These are phyloP conservation scores for Gryon sp. DNA, from an alignment of 1,140 invertebrate species.

Conservation along the genomic window DNA sequence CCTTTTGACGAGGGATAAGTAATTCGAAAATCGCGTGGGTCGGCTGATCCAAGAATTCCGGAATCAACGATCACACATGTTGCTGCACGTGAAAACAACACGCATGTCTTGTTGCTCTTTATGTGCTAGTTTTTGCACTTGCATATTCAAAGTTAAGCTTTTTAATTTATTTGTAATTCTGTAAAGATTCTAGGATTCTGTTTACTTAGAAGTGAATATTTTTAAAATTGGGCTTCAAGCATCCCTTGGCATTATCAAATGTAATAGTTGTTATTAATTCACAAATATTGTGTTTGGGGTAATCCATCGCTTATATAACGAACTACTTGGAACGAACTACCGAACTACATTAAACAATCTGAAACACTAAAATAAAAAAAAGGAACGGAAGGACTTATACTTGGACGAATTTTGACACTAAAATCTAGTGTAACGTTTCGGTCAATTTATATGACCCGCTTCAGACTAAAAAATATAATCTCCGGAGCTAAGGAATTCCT, in stretches of 20 bases:
- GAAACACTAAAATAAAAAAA: too few relatives aligned
- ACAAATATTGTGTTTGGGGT: slow-evolving; percentile 22
- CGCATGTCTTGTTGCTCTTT: slow-evolving; percentile 19
- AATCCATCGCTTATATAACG: too few relatives aligned
- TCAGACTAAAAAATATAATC: too few relatives aligned
- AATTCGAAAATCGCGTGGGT: slow-evolving; percentile 47
- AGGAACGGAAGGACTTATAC: too few relatives aligned
- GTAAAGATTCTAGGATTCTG: slow-evolving; percentile 29
- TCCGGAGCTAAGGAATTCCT: too few relatives aligned
- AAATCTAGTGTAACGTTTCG: too few relatives aligned
- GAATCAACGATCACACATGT: slow-evolving; percentile 55
- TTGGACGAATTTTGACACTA: too few relatives aligned
- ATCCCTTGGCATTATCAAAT: background rate
- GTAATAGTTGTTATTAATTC: slow-evolving; percentile 34
- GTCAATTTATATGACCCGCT: too few relatives aligned
- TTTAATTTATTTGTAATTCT: slow-evolving; percentile 28
- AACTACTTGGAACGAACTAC: too few relatives aligned
- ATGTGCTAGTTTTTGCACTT: slow-evolving; percentile 28
- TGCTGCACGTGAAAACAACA: slow-evolving; percentile 47
- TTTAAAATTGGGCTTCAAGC: slow-evolving; percentile 1
- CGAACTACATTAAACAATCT: too few relatives aligned
- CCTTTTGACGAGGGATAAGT: slow-evolving; percentile 38
- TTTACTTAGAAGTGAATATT: slow-evolving; percentile 30
- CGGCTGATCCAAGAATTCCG: slow-evolving; percentile 29
- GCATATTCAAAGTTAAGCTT: slow-evolving; percentile 22